These are phyloP conservation scores for Cenopis cana DNA, from an alignment of 2,888 invertebrate species.

Conservation along the genomic window DNA sequence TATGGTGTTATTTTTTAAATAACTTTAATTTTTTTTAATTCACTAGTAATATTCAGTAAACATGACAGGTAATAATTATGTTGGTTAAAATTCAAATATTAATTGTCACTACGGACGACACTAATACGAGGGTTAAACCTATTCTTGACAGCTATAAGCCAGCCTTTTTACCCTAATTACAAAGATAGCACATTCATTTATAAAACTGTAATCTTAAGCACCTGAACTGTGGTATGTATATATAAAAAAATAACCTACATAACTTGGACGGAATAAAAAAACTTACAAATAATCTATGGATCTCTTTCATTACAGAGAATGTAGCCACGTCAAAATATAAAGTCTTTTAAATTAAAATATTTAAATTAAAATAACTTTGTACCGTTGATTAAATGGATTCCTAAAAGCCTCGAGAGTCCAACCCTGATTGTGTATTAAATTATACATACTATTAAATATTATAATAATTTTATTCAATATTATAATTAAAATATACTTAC, in stretches of 20 bases:
- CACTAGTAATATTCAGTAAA: no score
- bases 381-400: slow-evolving; percentile 39
- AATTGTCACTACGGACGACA: no score
- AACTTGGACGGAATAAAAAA: slow-evolving; percentile 37
- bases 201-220: slow-evolving; percentile 19
- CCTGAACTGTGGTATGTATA: slow-evolving; percentile 20
- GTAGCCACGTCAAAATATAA: slow-evolving; percentile 20
- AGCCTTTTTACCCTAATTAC: background rate
- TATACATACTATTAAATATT: slow-evolving; percentile 28
- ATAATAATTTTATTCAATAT: slow-evolving; percentile 11
- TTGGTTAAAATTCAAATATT: no score
- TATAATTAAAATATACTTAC: slow-evolving; percentile 20
- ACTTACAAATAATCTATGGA: slow-evolving; percentile 10
- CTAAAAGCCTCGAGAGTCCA: slow-evolving; percentile 38
- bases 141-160: background rate
- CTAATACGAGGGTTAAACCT: no score
- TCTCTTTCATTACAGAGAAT: background rate
- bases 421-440: slow-evolving; percentile 39
- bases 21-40: no score
- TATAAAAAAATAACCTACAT: slow-evolving; percentile 23
- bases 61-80: no score
- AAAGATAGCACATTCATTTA: slow-evolving; percentile 5
- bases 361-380: slow-evolving; percentile 41
- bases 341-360: slow-evolving; percentile 32
- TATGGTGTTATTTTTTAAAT: no score